These are phyloP conservation scores for Botia kubotai DNA, from an alignment of 2,797 vertebrate genomes.

Conservation along the genomic window DNA sequence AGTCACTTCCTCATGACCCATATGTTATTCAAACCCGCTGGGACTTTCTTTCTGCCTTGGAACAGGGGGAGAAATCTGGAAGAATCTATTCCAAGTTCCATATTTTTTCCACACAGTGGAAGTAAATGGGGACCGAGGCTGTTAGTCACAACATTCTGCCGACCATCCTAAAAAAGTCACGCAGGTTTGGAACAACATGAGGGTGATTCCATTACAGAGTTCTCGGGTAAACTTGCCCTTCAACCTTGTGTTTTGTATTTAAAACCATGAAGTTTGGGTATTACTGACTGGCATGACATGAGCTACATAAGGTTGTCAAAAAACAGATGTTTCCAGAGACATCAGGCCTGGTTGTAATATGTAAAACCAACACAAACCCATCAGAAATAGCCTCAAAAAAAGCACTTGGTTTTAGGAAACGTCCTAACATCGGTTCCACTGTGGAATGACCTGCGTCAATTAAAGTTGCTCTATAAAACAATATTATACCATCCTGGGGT, in stretches of 20 bases:
- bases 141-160: background rate
- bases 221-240: too few relatives aligned
- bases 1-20: background rate
- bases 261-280: constrained; percentile 22
- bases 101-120: background rate
- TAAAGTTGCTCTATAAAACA: constrained; percentile 62
- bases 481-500: constrained; percentile 54
- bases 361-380: constrained; percentile 9
- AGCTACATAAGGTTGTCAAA: constrained; percentile 34
- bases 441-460: constrained; percentile 62
- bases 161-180: background rate
- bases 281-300: constrained; percentile 31
- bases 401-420: constrained; percentile 63
- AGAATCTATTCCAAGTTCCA: background rate
- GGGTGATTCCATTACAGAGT: too few relatives aligned
- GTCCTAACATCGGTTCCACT: constrained; percentile 47
- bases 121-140: background rate
- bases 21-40: too few relatives aligned
- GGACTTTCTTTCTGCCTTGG: background rate
- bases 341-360: constrained; percentile 50
- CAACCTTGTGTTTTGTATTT: background rate
- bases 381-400: constrained; percentile 27
- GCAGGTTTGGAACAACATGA: too few relatives aligned
- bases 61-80: background rate
- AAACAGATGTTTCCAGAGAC: constrained; percentile 49